These are phyloP conservation scores for Pseudotriccus pelzelni DNA, from an alignment of 2,797 vertebrate species.

Conservation along the genomic window DNA sequence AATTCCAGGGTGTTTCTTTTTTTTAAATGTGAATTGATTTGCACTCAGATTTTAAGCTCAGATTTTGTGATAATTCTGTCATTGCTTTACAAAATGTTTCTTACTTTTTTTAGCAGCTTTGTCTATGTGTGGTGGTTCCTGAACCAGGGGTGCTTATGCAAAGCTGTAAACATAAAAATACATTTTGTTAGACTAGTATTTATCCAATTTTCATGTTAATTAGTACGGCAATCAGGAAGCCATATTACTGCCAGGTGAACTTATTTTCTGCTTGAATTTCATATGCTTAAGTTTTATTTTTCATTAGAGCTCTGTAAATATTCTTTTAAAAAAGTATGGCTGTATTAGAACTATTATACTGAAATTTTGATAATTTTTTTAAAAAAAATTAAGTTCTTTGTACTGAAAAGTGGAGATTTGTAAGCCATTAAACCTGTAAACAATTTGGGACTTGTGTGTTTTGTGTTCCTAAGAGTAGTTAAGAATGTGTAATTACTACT, in stretches of 20 bases:
- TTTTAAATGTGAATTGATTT: neutral
- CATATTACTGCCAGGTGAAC: neutral
- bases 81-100: neutral
- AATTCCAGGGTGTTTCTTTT: neutral
- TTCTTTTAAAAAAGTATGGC: neutral
- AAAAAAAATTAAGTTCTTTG: neutral
- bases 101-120: neutral
- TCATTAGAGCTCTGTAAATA: conserved; percentile 45
- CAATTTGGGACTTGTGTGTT: neutral
- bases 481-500: neutral
- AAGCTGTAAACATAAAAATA: neutral
- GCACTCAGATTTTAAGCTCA: neutral
- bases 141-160: neutral
- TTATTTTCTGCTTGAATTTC: neutral
- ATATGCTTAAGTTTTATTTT: neutral
- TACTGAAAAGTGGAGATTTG: neutral
- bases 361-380: neutral
- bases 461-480: neutral
- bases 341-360: neutral
- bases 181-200: neutral
- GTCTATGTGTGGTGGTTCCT: neutral
- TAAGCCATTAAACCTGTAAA: conserved; percentile 39
- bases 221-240: neutral
- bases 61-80: neutral
- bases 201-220: neutral